Evolutionary conservation across 1,140 invertebrate genomes (phyloP).

Genomic region (Aphis gossypii): DNA sequence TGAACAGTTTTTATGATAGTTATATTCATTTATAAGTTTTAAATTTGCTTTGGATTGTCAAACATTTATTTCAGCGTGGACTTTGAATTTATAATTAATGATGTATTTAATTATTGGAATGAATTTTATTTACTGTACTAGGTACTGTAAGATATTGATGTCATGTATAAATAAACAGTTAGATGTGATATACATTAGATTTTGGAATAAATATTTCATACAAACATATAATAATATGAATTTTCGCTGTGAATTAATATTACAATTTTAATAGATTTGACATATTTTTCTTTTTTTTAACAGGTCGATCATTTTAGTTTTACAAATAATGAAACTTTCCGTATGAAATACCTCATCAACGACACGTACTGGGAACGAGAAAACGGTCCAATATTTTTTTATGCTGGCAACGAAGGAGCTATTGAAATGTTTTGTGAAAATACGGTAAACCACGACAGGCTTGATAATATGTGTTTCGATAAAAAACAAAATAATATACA

Average conservation of each 20-base stretch:
- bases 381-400: slow-evolving; percentile 89
- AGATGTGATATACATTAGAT: background rate
- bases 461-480: background rate
- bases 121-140: background rate
- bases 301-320: slow-evolving; percentile 84
- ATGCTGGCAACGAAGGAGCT: slow-evolving; percentile 96
- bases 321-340: slow-evolving; percentile 75
- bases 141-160: background rate
- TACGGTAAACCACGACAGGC: slow-evolving; percentile 66
- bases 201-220: background rate
- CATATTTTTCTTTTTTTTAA: background rate
- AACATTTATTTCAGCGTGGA: background rate
- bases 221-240: background rate
- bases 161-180: background rate
- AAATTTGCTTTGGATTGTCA: background rate
- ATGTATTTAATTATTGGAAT: background rate
- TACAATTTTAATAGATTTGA: background rate
- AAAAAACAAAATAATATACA: background rate
- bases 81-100: background rate
- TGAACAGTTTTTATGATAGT: no score
- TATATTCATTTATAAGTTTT: no score
- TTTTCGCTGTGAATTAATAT: background rate
- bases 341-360: slow-evolving; percentile 83
- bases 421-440: slow-evolving; percentile 92
- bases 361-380: slow-evolving; percentile 73